These are phyloP conservation scores for Petrolisthes manimaculis DNA, from an alignment of 2,888 invertebrate genomes.

Conservation along the genomic window DNA sequence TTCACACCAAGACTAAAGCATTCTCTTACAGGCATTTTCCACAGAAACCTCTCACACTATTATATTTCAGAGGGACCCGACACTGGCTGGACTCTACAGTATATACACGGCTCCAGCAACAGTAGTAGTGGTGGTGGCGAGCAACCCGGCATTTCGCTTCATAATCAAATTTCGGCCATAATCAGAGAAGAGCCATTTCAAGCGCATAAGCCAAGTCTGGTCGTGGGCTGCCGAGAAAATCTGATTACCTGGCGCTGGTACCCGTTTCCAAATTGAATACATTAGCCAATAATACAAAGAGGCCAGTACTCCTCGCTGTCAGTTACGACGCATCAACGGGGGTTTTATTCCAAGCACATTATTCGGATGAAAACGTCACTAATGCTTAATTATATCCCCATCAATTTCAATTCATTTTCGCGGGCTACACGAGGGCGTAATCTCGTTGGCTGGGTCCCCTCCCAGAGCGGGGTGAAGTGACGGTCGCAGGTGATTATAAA, in stretches of 20 bases:
- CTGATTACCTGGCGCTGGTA: slow-evolving; percentile 19
- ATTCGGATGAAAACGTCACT: slow-evolving; percentile 50
- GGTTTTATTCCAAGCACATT: slow-evolving; percentile 46
- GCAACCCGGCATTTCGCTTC: neutral
- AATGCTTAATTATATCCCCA: slow-evolving; percentile 54
- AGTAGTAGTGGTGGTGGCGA: too few relatives aligned
- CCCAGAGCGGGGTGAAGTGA: too few relatives aligned
- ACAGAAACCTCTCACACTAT: too few relatives aligned
- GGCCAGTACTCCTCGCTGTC: slow-evolving; percentile 39
- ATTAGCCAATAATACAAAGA: slow-evolving; percentile 48
- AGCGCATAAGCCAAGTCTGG: slow-evolving; percentile 36
- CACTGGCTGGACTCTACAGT: too few relatives aligned
- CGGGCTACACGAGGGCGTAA: slow-evolving; percentile 21
- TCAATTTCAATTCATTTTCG: slow-evolving; percentile 57
- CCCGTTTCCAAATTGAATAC: slow-evolving; percentile 49
- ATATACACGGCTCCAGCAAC: too few relatives aligned
- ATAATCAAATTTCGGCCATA: slow-evolving; percentile 41
- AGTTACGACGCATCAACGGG: slow-evolving; percentile 46
- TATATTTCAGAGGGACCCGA: too few relatives aligned
- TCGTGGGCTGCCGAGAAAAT: slow-evolving; percentile 28
- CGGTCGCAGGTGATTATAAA: too few relatives aligned
- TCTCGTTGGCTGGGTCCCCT: slow-evolving; percentile 20
- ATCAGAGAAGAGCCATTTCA: slow-evolving; percentile 48
- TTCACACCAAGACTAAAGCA: too few relatives aligned
- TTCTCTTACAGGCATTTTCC: too few relatives aligned